A percentile compares a stretch with the other conserved stretches of the same genome.
Evolutionary conservation across 2,797 vertebrate genomes (phyloP).

Genomic region (Sebastes wilsoni): DNA sequence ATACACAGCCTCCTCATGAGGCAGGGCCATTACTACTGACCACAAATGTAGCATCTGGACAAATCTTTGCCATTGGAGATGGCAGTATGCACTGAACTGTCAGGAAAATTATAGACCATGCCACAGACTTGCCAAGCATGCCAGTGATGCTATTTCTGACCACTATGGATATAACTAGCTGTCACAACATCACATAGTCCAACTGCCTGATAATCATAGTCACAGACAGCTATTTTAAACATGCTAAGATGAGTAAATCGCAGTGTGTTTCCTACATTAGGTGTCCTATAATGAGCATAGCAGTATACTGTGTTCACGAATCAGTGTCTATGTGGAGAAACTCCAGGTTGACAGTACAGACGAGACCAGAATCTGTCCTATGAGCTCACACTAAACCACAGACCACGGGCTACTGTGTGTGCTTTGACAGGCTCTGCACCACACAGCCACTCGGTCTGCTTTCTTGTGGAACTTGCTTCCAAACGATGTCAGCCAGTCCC

Average conservation of each 20-base stretch:
- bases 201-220: constrained; percentile 13
- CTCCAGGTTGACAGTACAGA: constrained; percentile 20
- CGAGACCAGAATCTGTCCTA: neutral
- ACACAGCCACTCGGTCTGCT: neutral
- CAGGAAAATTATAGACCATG: constrained; percentile 25
- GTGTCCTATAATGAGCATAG: neutral
- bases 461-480: constrained; percentile 8
- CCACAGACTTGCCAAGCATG: neutral
- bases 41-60: neutral
- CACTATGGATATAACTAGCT: constrained; percentile 6
- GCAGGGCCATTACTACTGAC: neutral
- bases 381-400: constrained; percentile 27
- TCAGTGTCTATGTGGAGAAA: constrained; percentile 10
- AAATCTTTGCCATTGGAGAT: constrained; percentile 16
- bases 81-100: constrained; percentile 5
- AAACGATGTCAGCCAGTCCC: neutral
- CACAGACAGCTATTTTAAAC: constrained; percentile 35
- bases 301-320: neutral
- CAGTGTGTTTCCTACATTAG: constrained; percentile 7
- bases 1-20: neutral
- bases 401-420: neutral
- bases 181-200: constrained; percentile 39
- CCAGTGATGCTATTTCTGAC: constrained; percentile 28
- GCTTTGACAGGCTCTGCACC: constrained; percentile 4
- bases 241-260: constrained; percentile 4